Percentiles rank a stretch among this genome's conserved stretches.
Conservation (phyloP, 2,888 invertebrate genomes). For the Dioctria linearis region DNA sequence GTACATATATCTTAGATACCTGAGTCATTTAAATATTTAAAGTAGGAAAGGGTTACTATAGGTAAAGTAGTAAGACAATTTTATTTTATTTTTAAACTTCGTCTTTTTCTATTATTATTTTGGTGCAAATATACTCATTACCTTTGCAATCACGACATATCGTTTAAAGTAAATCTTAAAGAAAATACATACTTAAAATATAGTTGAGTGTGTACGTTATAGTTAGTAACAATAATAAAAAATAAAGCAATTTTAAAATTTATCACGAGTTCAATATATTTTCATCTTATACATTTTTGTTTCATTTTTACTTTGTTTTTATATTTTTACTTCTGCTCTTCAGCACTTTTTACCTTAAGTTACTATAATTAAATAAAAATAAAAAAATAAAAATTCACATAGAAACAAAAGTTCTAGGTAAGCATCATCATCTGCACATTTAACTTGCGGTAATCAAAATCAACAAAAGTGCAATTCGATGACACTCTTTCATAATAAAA, state of each 20-base stretch:
- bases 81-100: not conserved
- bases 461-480: too few relatives aligned
- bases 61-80: not conserved
- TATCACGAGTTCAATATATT: slow-evolving; percentile 49
- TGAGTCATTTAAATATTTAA: not conserved
- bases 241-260: slow-evolving; percentile 44
- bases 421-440: not conserved
- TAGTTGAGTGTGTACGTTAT: slow-evolving; percentile 14
- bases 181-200: slow-evolving; percentile 28
- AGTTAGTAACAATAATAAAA: slow-evolving; percentile 35
- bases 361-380: not conserved
- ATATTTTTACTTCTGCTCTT: slow-evolving; percentile 18
- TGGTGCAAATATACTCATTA: slow-evolving; percentile 57
- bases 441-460: not conserved
- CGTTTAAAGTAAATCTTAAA: slow-evolving; percentile 36
- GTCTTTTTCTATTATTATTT: slow-evolving; percentile 42
- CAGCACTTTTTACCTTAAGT: slow-evolving; percentile 26
- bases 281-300: slow-evolving; percentile 40
- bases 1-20: not conserved
- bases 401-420: slow-evolving; percentile 2
- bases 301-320: slow-evolving; percentile 14
- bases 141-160: slow-evolving; percentile 51
- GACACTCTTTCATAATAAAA: too few relatives aligned
- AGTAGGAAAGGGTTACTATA: not conserved
- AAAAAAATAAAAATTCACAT: slow-evolving; percentile 21